Base-by-base conservation (phyloP, 2,113 vertebrate genomes). In the Dipodomys stephensi region DNA sequence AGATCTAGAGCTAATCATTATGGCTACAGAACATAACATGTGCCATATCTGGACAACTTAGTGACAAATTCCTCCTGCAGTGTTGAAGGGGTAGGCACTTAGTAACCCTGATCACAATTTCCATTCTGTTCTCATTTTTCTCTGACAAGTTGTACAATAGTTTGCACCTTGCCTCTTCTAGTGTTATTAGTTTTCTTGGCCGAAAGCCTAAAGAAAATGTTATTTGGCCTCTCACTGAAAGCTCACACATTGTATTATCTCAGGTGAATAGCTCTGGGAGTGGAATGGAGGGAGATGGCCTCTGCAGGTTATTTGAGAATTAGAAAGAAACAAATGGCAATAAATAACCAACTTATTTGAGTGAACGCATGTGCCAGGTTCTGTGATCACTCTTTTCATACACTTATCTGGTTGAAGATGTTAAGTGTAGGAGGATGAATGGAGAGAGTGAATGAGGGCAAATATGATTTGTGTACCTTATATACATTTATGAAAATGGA, bases 71-170 rank as follows among this genome's bases (percentile, higher is more conserved):
- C 39, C 95, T 94, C 95, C 79, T 87, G 81, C 92, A 93, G 82
- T 30, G 35, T 0, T 0, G 44, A 80, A 25, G 88, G 95, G 16
- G 35, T 28, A 11, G 65, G n/a, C 81, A 92, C 94, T 94, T 87
- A 60, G 93, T 76, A 44, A 46, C 13, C 57, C n/a, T 91, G 7
- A 27, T 53, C 57, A 19, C 2, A 35, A 62, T 95, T 83, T 86
- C 77, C 72, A 81, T 78, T 10, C 83, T 94, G 65, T 92, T 94
- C 89, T 83, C 27, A 44, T 88, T 95, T 90, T 85, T 95, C 69
- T 81, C 27, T 18, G 22, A 0, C 86, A 69, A 85, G 32, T n/a
- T 53, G 1, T 74, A 90, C 76, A 57, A 46, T 49, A 84, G 78
- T 65, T 86, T 16, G 53, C 53, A 72, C n/a, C 83, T 83, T 30